These are phyloP conservation scores for Agrilus planipennis DNA, from an alignment of 1,140 invertebrate genomes.

Conservation along the genomic window DNA sequence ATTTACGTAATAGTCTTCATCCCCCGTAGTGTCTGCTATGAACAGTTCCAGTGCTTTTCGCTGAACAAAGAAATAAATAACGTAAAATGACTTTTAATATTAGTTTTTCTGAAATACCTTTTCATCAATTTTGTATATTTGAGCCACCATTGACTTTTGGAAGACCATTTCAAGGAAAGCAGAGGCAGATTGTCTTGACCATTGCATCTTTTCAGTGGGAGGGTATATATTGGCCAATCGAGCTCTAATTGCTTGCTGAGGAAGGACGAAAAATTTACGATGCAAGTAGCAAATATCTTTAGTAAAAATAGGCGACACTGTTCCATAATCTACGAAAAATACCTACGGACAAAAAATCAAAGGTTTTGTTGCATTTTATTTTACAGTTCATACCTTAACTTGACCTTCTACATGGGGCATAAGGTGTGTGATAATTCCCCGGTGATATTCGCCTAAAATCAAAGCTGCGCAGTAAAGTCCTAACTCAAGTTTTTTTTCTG, in stretches of 20 bases:
- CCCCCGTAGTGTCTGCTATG: conserved; percentile 20
- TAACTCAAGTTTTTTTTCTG: conserved; percentile 11
- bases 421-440: conserved; percentile 16
- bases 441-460: conserved; percentile 19
- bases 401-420: conserved; percentile 9
- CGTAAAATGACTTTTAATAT: neutral
- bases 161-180: conserved; percentile 15
- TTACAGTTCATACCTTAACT: conserved; percentile 15
- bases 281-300: conserved; percentile 19
- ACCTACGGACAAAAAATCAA: conserved; percentile 14
- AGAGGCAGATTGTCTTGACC: conserved; percentile 9
- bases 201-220: conserved; percentile 14
- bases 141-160: conserved; percentile 12
- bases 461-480: conserved; percentile 19
- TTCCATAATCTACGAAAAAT: conserved; percentile 25
- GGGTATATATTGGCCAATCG: conserved; percentile 19
- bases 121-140: conserved; percentile 19
- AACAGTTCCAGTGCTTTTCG: conserved; percentile 18
- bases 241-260: conserved; percentile 20
- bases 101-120: conserved; percentile 1
- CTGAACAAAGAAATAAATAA: conserved; percentile 12
- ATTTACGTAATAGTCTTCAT: conserved; percentile 20
- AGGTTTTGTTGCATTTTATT: conserved; percentile 5
- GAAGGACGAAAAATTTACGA: conserved; percentile 15
- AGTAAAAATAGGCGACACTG: conserved; percentile 12